These are phyloP conservation scores for Drosophila melanosoma DNA, from an alignment of 2,888 invertebrate species.

Conservation along the genomic window DNA sequence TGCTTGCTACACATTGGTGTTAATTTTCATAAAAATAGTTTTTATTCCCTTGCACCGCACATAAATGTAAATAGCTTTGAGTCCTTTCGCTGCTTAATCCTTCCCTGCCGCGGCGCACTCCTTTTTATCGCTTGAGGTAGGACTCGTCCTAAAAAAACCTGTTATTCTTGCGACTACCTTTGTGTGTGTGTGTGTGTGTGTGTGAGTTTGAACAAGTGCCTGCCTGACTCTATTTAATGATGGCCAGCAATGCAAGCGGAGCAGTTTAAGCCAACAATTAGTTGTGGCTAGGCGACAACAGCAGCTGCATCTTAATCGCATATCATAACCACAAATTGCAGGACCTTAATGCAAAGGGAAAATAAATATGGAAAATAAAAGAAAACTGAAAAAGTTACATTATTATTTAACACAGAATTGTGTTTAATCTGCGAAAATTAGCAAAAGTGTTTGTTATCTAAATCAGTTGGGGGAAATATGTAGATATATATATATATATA, in stretches of 20 bases:
- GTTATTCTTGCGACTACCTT: slow-evolving; percentile 22
- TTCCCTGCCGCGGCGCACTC: slow-evolving; percentile 17
- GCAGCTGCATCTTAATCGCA: slow-evolving; percentile 23
- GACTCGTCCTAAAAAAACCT: slow-evolving; percentile 31
- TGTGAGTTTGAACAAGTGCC: slow-evolving; percentile 64
- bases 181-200: slow-evolving; percentile 17
- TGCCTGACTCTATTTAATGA: slow-evolving; percentile 12
- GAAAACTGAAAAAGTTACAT: not conserved
- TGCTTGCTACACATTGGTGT: slow-evolving; percentile 46
- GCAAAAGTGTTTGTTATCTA: not conserved
- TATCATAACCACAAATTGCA: slow-evolving; percentile 7
- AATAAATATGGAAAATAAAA: too few species aligned
- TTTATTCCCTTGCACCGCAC: slow-evolving; percentile 52
- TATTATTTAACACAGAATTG: not conserved
- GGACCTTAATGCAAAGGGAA: not conserved
- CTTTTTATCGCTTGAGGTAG: slow-evolving; percentile 55
- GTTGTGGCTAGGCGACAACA: slow-evolving; percentile 12
- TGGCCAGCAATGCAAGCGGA: not conserved
- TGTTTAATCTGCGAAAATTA: not conserved
- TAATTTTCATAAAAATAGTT: slow-evolving; percentile 72
- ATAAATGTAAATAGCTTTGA: slow-evolving; percentile 53
- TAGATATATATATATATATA: too few species aligned
- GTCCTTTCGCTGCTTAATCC: slow-evolving; percentile 52
- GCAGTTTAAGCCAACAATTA: slow-evolving; percentile 39
- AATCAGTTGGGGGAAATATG: not conserved